Evolutionary conservation across 2,113 vertebrate species (phyloP), one percentile per base, ranked within the genome.

Genomic region (Neofelis nebulosa): DNA sequence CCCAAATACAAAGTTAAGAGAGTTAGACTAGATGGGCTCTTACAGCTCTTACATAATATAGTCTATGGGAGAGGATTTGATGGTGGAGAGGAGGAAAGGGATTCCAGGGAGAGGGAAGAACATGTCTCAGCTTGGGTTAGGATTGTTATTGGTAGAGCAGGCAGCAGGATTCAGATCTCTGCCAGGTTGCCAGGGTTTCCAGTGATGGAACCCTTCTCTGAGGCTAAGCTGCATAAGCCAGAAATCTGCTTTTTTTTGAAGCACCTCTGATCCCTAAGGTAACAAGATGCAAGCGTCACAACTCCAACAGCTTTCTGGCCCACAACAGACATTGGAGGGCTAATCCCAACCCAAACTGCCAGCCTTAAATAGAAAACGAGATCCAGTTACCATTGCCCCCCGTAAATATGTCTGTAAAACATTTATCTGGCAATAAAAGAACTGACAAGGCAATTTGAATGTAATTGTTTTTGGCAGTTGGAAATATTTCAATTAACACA

Each of bases 401-500:
- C 31, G 7, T 96, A 97, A 98, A 97, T 96, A 96, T 85, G 97
- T 97, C 97, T 98, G 97, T 98, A 98, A 98, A 98, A 98, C 94
- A 97, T 98, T 98, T 98, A 98, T 98, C 97, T 98, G 97, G 97
- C 97, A 97, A 98, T 98, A 98, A 98, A 98, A 98, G 84, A 98
- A 97, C 97, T 97, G 98, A 98, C 97, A 98, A 95, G 98, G 95
- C 97, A 98, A 96, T 98, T 97, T 97, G 96, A 97, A 90, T 96
- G 90, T 97, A 97, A 98, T 98, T 97, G 97, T 95, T 98, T 98
- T 98, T 98, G 97, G 97, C 98, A 98, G 97, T 98, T 98, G 98
- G 97, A 98, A 98, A 98, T 98, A 98, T 98, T 98, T 98, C 97
- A 98, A 98, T 98, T 98, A 98, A 98, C 98, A 98, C 97, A 97